Base-by-base conservation (phyloP, 2,888 invertebrate genomes). In the Cataglyphis rosenhaueri region DNA sequence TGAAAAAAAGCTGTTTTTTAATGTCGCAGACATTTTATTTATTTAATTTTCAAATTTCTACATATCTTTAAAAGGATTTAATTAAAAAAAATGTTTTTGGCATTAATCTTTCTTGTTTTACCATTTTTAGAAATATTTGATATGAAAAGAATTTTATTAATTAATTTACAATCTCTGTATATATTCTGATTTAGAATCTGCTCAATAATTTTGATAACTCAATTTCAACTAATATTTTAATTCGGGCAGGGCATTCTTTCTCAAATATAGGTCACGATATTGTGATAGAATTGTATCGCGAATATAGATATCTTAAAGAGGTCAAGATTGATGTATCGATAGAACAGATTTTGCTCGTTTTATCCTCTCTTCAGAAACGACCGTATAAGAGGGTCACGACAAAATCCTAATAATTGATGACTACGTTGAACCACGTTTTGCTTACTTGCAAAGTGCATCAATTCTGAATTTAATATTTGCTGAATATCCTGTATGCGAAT, bases 331-430 rank as follows among this genome's bases (percentile, higher is more conserved):
- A 75, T 48, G 66, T 48, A 66, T 75, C 75, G 66, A 75, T 75
- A 75, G 21, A 52, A 66, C 66, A 66, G 75, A 75, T 78, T 75
- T 57, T 61, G 32, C 18, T 38, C 70, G 75, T 78, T 66, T 68
- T 62, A 85, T 79, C 35, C 44, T 48, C 18, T 48, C 52, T 75
- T 74, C 41, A 55, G 76, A 84, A 68, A 82, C 55, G n/a, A 48
- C 35, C 59, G n/a, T 41, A 15, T 32, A 62, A 73, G 68, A 73
- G 65, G 55, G 68, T 84, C 68, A 76, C 57, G 64, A 81, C 57
- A 62, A 71, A 70, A 41, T 25, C 68, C 64, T 68, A 84, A 87
- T 87, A 88, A 87, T 88, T 87, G 70, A 88, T 76, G 84, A 82
- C 79, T 83, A 78, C 44, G 32, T 59, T 62, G 35, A 83, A 84